Evolutionary conservation across 2,888 invertebrate species (phyloP).

Genomic region (Megalurothrips usitatus): DNA sequence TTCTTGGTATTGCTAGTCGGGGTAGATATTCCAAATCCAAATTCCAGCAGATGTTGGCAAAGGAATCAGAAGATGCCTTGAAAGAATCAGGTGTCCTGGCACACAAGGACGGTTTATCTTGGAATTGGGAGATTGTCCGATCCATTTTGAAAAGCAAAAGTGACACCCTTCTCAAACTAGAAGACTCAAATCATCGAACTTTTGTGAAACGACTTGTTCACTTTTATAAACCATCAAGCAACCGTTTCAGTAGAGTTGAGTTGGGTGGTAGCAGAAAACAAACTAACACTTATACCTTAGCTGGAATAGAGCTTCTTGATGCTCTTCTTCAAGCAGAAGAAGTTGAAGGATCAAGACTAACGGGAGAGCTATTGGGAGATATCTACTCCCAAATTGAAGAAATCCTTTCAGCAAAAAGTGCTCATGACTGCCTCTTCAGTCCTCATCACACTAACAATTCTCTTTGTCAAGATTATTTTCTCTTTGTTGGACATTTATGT

Average conservation of each 20-base stretch:
- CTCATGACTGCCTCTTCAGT: slow-evolving; percentile 82
- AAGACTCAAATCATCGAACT: slow-evolving; percentile 60
- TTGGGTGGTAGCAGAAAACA: slow-evolving; percentile 49
- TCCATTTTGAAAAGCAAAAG: slow-evolving; percentile 64
- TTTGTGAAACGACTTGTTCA: slow-evolving; percentile 74
- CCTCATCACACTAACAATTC: slow-evolving; percentile 84
- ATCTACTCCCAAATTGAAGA: slow-evolving; percentile 69
- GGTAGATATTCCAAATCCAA: slow-evolving; percentile 14
- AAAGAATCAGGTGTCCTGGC: slow-evolving; percentile 77
- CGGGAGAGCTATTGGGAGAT: slow-evolving; percentile 76
- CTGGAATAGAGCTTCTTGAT: slow-evolving; percentile 62
- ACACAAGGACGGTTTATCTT: slow-evolving; percentile 72
- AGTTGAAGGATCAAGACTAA: slow-evolving; percentile 64
- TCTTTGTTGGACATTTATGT: slow-evolving; percentile 78
- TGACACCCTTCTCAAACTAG: slow-evolving; percentile 55
- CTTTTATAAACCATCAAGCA: slow-evolving; percentile 82
- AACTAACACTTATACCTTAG: slow-evolving; percentile 45
- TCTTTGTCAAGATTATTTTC: slow-evolving; percentile 90
- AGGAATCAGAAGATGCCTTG: slow-evolving; percentile 63
- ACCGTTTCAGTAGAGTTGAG: slow-evolving; percentile 82
- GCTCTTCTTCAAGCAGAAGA: slow-evolving; percentile 65
- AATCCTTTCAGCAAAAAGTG: slow-evolving; percentile 66
- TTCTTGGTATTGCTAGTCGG: background rate
- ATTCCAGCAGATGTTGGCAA: slow-evolving; percentile 41
- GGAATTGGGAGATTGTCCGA: slow-evolving; percentile 92